Conservation (phyloP, 2,888 invertebrate genomes). For the Eueremaeus valkanovi region DNA sequence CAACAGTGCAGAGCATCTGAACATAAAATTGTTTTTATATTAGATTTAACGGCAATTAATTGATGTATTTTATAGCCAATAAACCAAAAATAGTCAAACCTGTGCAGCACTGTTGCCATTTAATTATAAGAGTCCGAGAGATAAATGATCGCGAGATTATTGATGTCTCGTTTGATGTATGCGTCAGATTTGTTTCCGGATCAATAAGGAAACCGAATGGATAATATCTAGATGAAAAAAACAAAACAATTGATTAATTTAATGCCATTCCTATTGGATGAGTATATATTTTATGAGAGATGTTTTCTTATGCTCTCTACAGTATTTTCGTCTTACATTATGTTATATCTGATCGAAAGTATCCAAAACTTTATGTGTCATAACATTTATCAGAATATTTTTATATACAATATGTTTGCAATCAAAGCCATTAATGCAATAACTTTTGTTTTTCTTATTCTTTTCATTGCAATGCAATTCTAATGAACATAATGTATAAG, state of each 20-base stretch:
- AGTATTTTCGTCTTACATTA: too few relatives aligned
- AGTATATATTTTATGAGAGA: too few relatives aligned
- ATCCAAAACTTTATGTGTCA: too few relatives aligned
- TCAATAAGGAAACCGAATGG: constrained; percentile 20
- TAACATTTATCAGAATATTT: too few relatives aligned
- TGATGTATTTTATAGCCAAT: background rate
- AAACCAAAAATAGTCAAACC: background rate
- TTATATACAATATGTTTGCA: too few relatives aligned
- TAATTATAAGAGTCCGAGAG: constrained; percentile 36
- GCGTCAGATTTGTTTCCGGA: background rate
- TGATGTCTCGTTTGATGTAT: constrained; percentile 38
- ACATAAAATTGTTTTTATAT: background rate
- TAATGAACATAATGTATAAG: too few relatives aligned
- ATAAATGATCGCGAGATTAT: constrained; percentile 40
- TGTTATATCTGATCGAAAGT: too few relatives aligned
- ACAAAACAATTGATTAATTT: background rate
- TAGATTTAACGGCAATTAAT: background rate
- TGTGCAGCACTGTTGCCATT: constrained; percentile 46
- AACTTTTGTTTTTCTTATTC: too few relatives aligned
- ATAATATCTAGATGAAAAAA: constrained; percentile 16
- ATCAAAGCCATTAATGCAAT: too few relatives aligned
- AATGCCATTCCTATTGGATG: too few relatives aligned
- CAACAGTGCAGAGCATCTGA: constrained; percentile 36
- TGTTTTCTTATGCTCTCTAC: too few relatives aligned
- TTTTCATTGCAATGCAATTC: too few relatives aligned